Evolutionary conservation across 2,888 invertebrate genomes (phyloP), one percentile per base, ranked within the genome.

Genomic region (Caenorhabditis afra): DNA sequence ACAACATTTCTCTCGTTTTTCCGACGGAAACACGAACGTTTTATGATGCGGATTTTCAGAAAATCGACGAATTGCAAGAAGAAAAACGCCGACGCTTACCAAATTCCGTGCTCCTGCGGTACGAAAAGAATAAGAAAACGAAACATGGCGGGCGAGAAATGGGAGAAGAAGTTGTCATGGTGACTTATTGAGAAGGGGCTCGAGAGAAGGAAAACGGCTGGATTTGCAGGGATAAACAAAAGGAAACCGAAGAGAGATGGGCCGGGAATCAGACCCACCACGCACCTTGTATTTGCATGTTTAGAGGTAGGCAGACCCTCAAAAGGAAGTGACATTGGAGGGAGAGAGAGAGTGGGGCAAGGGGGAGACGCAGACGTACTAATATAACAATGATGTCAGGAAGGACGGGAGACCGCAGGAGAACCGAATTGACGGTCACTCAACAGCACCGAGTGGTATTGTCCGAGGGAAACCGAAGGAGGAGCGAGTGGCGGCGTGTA

Each of bases 291-390:
- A 55, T 71, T 55, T 62, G 61, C 61, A 53, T 53, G 53, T 66
- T 74, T 65, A 53, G 58, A 58, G 11, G 59, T 35, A 35, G 55
- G 70, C 37, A 37, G n/a, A 41, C 61, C 57, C 74, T 57, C 20
- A 35, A 73, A 53, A 49, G 57, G 58, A 66, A 65, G 57, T 59
- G 73, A 74, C 65, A 65, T 65, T 65, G 65, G 45, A 39, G 37
- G 18, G 55, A n/a, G 35, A 62, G 57, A 76, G 22, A 76, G 55
- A 12, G 44, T 29, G 49, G 7, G 41, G 62, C 49, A 50, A 18
- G 47, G 29, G n/a, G 55, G 67, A 68, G 68, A 57, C 37, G 47
- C 47, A 67, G 76, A 64, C 59, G 29, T 35, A 45, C 65, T 53
- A 66, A 68, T 65, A 67, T 64, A 68, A 61, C 64, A 68, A 64